Percentiles rank a stretch among this genome's conserved stretches.
Conservation (phyloP, 2,113 vertebrate species). For the Carassius carassius region DNA sequence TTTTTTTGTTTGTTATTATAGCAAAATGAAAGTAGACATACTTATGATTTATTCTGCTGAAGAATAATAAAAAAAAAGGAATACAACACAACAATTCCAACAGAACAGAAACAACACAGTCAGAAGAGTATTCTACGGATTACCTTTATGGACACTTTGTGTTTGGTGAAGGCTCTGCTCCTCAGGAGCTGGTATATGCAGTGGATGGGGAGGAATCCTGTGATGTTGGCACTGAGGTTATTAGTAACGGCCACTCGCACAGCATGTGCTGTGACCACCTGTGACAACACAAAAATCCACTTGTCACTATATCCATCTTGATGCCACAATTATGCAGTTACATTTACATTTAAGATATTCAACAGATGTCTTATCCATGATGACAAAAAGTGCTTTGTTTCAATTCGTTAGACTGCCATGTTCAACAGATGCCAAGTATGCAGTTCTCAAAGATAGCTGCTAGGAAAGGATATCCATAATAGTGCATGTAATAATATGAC, state of each 20-base stretch:
- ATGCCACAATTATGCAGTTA: not conserved
- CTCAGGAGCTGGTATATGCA: conserved; percentile 97
- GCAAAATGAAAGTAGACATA: not conserved
- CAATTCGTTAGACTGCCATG: not conserved
- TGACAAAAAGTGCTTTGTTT: not conserved
- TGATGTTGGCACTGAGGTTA: conserved; percentile 94
- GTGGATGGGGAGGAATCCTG: conserved; percentile 96
- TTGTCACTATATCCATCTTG: not conserved
- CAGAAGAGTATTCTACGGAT: not conserved
- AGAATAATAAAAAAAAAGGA: not conserved
- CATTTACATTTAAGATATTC: not conserved
- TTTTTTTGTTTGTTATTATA: too few relatives aligned
- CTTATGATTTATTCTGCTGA: not conserved
- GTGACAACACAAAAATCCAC: conserved; percentile 22
- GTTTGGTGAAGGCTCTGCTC: conserved; percentile 96
- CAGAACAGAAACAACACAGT: not conserved
- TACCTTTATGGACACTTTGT: conserved; percentile 99
- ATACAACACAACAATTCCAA: not conserved
- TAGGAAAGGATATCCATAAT: conserved; percentile 23
- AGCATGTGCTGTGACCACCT: conserved; percentile 98
- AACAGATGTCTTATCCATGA: conserved; percentile 17
- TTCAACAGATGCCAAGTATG: conserved; percentile 21
- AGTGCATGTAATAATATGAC: conserved; percentile 28
- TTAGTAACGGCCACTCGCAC: conserved; percentile 95
- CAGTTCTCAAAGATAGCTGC: conserved; percentile 15